These are phyloP conservation scores for Aphelocoma californica DNA, from an alignment of 2,797 vertebrate species.

Conservation along the genomic window DNA sequence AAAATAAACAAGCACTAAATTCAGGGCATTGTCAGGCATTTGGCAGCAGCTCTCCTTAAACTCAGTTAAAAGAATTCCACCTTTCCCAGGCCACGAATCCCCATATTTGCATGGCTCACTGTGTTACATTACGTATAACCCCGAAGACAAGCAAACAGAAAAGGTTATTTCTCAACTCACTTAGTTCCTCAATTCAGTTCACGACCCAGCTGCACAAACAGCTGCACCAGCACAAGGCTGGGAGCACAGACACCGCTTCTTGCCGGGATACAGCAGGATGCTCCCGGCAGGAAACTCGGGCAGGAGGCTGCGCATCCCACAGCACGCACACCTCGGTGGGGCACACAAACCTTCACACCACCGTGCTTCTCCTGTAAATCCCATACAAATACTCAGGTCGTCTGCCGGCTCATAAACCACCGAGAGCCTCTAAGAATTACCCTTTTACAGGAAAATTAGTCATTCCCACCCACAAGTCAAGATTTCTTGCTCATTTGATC, in stretches of 20 bases:
- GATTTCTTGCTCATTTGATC: neutral
- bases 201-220: neutral
- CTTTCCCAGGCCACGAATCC: neutral
- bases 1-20: neutral
- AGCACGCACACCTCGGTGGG: fast-evolving
- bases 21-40: neutral
- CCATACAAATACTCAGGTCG: fast-evolving
- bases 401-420: neutral
- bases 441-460: neutral
- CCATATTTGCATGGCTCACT: neutral
- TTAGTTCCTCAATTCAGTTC: neutral
- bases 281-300: neutral
- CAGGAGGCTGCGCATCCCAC: neutral
- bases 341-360: neutral
- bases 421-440: neutral
- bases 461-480: neutral
- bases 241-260: fast-evolving
- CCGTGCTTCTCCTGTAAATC: neutral
- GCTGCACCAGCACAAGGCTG: neutral
- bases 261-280: neutral
- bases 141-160: neutral
- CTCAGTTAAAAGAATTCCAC: neutral
- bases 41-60: neutral
- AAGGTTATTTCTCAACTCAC: neutral
- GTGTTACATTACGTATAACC: neutral